phyloP scores from a whole-genome alignment of 2,113 vertebrate genomes.

The Lucifuga dentata region DNA sequence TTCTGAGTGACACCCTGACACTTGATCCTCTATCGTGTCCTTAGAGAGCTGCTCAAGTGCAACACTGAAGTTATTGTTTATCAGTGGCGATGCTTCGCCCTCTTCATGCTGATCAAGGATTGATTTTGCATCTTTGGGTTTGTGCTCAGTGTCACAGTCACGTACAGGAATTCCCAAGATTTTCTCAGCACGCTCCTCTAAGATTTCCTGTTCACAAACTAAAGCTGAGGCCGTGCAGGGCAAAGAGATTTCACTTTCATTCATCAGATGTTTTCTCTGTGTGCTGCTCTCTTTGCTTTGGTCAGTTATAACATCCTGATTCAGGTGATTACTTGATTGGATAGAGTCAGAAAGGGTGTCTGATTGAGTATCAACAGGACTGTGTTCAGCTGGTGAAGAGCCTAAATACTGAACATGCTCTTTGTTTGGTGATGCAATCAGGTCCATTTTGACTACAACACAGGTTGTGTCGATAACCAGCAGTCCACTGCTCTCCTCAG shows the following conservation, averaged over 20 bases:
- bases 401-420: slow-evolving; percentile 80
- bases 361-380: slow-evolving; percentile 6
- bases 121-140: slow-evolving; percentile 17
- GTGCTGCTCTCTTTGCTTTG: slow-evolving; percentile 15
- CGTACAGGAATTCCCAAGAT: slow-evolving; percentile 75
- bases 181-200: slow-evolving; percentile 75
- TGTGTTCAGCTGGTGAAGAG: slow-evolving; percentile 23
- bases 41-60: slow-evolving; percentile 4
- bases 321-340: slow-evolving; percentile 16
- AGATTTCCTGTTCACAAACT: slow-evolving; percentile 46
- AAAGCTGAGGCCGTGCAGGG: neutral
- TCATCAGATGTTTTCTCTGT: neutral
- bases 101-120: slow-evolving; percentile 7
- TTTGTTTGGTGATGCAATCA: slow-evolving; percentile 82
- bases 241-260: slow-evolving; percentile 3
- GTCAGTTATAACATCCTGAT: slow-evolving; percentile 31
- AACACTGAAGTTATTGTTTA: neutral
- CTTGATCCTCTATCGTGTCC: neutral
- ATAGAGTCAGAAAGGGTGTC: slow-evolving; percentile 7
- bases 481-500: slow-evolving; percentile 70
- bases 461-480: slow-evolving; percentile 89
- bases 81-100: neutral
- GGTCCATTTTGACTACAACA: slow-evolving; percentile 88
- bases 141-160: slow-evolving; percentile 8
- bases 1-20: neutral